Conservation (phyloP, 2,888 invertebrate species). For the Syritta pipiens region DNA sequence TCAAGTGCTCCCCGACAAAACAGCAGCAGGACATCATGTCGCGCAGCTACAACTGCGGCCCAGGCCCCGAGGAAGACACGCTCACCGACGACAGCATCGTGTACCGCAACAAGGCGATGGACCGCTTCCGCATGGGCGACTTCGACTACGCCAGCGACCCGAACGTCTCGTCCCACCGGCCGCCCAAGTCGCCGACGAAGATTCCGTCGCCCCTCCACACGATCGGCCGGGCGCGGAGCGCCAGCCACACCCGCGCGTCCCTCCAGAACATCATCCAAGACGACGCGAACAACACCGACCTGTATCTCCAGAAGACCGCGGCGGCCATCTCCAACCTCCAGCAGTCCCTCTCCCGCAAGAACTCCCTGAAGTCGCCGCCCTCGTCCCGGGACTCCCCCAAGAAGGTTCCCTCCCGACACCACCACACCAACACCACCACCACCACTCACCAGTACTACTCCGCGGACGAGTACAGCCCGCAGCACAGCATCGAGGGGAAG, state of each 20-base stretch:
- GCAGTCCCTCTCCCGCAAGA: constrained; percentile 77
- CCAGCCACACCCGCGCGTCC: constrained; percentile 78
- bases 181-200: constrained; percentile 83
- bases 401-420: constrained; percentile 68
- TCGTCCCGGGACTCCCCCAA: constrained; percentile 72
- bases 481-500: constrained; percentile 74
- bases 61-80: constrained; percentile 71
- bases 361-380: constrained; percentile 77
- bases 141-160: constrained; percentile 79
- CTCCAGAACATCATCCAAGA: constrained; percentile 72
- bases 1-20: constrained; percentile 52
- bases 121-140: constrained; percentile 76
- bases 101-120: constrained; percentile 74
- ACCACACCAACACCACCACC: constrained; percentile 52
- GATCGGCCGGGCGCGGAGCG: constrained; percentile 80
- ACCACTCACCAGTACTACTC: constrained; percentile 72
- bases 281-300: constrained; percentile 79
- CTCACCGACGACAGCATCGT: constrained; percentile 76
- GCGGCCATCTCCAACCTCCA: constrained; percentile 76
- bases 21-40: constrained; percentile 75
- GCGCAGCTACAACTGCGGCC: constrained; percentile 78
- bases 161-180: constrained; percentile 68
- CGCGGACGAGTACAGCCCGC: constrained; percentile 76
- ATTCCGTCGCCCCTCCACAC: constrained; percentile 89
- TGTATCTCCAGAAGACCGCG: constrained; percentile 82